phyloP scores from a whole-genome alignment of 2,888 invertebrate species.

The Galerucella pusilla region DNA sequence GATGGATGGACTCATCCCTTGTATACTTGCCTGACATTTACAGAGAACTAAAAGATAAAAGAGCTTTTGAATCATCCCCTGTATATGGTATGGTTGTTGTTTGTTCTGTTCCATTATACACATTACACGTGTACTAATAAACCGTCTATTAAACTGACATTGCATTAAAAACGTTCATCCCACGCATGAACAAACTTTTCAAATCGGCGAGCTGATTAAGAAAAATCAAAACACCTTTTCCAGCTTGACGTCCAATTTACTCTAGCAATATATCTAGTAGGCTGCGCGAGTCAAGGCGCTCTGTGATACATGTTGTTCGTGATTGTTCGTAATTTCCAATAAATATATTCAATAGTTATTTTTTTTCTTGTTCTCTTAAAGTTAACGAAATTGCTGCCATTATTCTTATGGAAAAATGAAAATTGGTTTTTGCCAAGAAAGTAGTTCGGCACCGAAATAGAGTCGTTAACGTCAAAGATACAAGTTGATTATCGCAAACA shows the following conservation, averaged over 20 bases:
- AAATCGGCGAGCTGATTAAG: conserved; percentile 9
- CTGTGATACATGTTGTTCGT: conserved; percentile 18
- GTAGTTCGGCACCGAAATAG: neutral
- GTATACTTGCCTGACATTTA: too few relatives aligned
- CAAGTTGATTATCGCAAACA: too few relatives aligned
- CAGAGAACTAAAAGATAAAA: too few relatives aligned
- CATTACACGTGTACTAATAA: neutral
- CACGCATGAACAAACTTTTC: conserved; percentile 4
- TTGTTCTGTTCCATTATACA: neutral
- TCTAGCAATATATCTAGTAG: conserved; percentile 18
- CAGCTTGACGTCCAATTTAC: conserved; percentile 18
- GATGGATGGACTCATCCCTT: too few relatives aligned
- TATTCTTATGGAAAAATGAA: conserved; percentile 8
- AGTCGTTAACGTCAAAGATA: neutral
- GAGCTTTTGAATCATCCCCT: neutral
- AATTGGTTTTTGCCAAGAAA: conserved; percentile 9
- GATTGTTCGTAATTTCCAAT: conserved; percentile 15
- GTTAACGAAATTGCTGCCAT: conserved; percentile 1
- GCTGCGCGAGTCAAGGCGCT: neutral
- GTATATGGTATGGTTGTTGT: neutral
- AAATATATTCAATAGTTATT: conserved; percentile 14
- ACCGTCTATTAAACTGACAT: neutral
- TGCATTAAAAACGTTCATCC: conserved; percentile 2
- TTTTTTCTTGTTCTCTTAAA: neutral
- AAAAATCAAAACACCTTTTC: conserved; percentile 16